Conservation (phyloP, 2,113 vertebrate genomes). For the Tetrao urogallus region DNA sequence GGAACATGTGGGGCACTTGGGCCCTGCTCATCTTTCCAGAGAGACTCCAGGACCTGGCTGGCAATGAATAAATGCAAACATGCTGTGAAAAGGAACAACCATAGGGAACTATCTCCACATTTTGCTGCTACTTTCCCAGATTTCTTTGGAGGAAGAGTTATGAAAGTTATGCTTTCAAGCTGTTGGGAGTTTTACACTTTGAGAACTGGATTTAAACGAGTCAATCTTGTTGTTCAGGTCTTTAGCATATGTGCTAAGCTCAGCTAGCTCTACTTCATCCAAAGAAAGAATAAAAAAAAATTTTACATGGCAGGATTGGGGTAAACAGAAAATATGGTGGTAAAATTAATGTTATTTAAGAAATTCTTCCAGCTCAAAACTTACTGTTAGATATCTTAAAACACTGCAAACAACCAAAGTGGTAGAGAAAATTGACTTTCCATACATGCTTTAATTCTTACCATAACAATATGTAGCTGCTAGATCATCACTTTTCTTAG, state of each 20-base stretch:
- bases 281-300: conserved; percentile 1
- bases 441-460: neutral
- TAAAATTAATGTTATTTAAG: neutral
- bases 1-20: neutral
- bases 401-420: neutral
- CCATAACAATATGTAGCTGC: neutral
- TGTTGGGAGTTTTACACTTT: neutral
- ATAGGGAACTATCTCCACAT: neutral
- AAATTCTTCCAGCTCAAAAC: neutral
- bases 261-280: neutral
- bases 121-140: neutral
- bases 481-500: neutral
- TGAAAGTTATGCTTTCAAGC: neutral
- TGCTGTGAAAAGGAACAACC: neutral
- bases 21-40: neutral
- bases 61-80: neutral
- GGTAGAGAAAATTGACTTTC: neutral
- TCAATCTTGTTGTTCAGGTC: neutral
- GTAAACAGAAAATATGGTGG: neutral
- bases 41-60: neutral
- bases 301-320: neutral
- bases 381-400: neutral
- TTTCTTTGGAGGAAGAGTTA: neutral
- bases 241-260: neutral
- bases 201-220: conserved; percentile 25